These are phyloP conservation scores for Venustoraphidia nigricollis DNA, from an alignment of 2,888 invertebrate genomes.

Conservation along the genomic window DNA sequence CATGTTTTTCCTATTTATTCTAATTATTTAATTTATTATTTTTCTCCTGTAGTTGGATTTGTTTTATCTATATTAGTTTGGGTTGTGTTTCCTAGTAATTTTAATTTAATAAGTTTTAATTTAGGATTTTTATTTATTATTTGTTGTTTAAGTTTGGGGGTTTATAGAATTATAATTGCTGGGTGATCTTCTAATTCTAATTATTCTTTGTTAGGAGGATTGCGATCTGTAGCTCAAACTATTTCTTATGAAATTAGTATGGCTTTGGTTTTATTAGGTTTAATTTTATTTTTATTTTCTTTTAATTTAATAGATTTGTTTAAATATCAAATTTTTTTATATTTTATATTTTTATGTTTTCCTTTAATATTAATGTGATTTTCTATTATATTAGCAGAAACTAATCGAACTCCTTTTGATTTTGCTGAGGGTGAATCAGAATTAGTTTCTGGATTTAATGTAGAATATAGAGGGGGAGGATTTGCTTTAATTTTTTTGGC, in stretches of 20 bases:
- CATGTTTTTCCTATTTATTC: slow-evolving; percentile 37
- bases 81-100: slow-evolving; percentile 38
- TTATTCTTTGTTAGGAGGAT: slow-evolving; percentile 51
- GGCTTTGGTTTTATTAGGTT: slow-evolving; percentile 43
- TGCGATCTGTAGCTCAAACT: slow-evolving; percentile 54
- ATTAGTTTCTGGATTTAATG: slow-evolving; percentile 65
- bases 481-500: slow-evolving; percentile 61
- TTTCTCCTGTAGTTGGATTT: slow-evolving; percentile 41
- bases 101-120: slow-evolving; percentile 37
- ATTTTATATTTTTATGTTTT: slow-evolving; percentile 37
- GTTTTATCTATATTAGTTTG: slow-evolving; percentile 43
- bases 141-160: slow-evolving; percentile 43
- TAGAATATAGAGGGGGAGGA: slow-evolving; percentile 54
- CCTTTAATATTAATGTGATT: slow-evolving; percentile 40
- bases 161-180: slow-evolving; percentile 45
- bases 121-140: slow-evolving; percentile 48
- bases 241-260: slow-evolving; percentile 66
- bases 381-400: slow-evolving; percentile 47
- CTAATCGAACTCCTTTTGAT: slow-evolving; percentile 63
- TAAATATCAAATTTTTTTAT: slow-evolving; percentile 33
- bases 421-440: slow-evolving; percentile 67
- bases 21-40: slow-evolving; percentile 45
- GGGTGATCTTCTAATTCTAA: slow-evolving; percentile 58
- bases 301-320: slow-evolving; percentile 36
- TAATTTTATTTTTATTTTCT: slow-evolving; percentile 38